A percentile compares a stretch with the other conserved stretches of the same genome.
These are phyloP conservation scores for Hemibagrus guttatus DNA, from an alignment of 2,797 vertebrate species.

Conservation along the genomic window DNA sequence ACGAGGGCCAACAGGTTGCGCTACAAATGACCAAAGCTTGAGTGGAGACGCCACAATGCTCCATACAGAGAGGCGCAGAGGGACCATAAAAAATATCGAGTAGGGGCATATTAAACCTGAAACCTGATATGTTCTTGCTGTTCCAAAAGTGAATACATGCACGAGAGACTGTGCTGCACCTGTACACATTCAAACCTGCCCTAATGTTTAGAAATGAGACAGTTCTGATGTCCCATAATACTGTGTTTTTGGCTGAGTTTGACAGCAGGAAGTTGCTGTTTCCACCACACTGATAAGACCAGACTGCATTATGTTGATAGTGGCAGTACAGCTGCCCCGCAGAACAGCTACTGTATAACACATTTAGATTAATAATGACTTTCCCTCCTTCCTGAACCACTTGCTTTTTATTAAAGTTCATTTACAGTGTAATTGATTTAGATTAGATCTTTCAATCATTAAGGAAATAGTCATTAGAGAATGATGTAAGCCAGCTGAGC, in stretches of 20 bases:
- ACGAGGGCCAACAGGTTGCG: constrained; percentile 24
- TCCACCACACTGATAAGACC: constrained; percentile 40
- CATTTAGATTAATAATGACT: constrained; percentile 26
- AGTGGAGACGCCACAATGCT: neutral
- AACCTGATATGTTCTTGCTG: neutral
- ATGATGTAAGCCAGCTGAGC: neutral
- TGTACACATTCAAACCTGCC: neutral
- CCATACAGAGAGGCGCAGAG: constrained; percentile 6
- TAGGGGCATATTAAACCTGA: neutral
- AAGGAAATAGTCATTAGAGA: neutral
- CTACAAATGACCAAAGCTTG: constrained; percentile 34
- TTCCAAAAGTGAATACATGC: neutral
- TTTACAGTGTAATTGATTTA: neutral
- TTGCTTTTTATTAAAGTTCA: neutral
- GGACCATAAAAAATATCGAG: constrained; percentile 10
- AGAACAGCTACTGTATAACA: constrained; percentile 17
- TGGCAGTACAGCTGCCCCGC: constrained; percentile 14
- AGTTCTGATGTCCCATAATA: constrained; percentile 4
- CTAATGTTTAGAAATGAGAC: neutral
- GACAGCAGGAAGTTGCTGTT: constrained; percentile 64
- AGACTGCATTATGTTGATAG: constrained; percentile 19
- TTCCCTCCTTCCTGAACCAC: neutral
- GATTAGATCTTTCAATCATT: neutral
- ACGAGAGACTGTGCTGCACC: constrained; percentile 10
- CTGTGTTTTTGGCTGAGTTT: constrained; percentile 40